Evolutionary conservation across 1,140 invertebrate species (phyloP).

Genomic region (Aphidius ervi): DNA sequence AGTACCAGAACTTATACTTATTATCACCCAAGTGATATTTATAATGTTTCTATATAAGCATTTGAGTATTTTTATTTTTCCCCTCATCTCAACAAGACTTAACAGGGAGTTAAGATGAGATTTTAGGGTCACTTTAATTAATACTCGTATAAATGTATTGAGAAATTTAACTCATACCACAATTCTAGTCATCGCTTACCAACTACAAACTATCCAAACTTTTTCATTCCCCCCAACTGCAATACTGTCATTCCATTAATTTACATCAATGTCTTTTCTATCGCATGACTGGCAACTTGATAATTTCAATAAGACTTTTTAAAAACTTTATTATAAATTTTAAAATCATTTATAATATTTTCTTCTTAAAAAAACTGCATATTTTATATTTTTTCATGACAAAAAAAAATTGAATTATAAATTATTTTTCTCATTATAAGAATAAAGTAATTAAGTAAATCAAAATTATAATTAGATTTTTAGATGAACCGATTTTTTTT

Average conservation of each 20-base stretch:
- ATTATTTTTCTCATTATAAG: too few species aligned
- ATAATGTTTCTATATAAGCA: conserved; percentile 22
- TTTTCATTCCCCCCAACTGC: too few species aligned
- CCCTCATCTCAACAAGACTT: conserved; percentile 26
- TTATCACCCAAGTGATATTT: conserved; percentile 27
- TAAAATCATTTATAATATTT: too few species aligned
- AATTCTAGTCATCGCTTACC: conserved; percentile 21
- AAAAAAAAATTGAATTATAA: too few species aligned
- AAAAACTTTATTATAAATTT: too few species aligned
- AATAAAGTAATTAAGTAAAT: too few species aligned
- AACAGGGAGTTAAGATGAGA: conserved; percentile 26
- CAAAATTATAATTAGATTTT: too few species aligned
- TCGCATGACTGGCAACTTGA: conserved; percentile 12
- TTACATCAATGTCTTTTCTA: conserved; percentile 53
- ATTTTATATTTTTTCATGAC: too few species aligned
- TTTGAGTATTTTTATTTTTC: conserved; percentile 22
- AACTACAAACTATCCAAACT: conserved; percentile 38
- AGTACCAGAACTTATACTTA: conserved; percentile 17
- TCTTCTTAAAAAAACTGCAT: too few species aligned
- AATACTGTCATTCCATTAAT: conserved; percentile 41
- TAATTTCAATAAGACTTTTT: too few species aligned
- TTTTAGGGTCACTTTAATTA: conserved; percentile 29
- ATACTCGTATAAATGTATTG: conserved; percentile 14
- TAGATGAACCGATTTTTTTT: too few species aligned
- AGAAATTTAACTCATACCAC: neutral